Evolutionary conservation across 2,888 invertebrate species (phyloP).

Genomic region (Hemicrepidius hirtus): DNA sequence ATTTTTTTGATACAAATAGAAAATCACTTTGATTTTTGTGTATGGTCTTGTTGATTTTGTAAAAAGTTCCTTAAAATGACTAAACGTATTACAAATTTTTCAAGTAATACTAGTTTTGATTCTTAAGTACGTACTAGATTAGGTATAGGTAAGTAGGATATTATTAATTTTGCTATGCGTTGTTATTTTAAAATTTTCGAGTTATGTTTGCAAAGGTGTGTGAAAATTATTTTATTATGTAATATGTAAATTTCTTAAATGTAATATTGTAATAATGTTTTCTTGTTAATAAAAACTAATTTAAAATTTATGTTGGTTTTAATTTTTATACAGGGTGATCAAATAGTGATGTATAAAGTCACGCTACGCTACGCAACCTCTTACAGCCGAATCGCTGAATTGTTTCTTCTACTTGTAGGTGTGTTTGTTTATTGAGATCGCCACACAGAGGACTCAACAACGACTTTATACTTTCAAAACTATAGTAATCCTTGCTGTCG

Average conservation of each 20-base stretch:
- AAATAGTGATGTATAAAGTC: no score
- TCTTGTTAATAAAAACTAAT: slow-evolving; percentile 48
- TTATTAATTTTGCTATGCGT: slow-evolving; percentile 17
- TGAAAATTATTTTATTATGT: slow-evolving; percentile 26
- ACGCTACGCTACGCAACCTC: no score
- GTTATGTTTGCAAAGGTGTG: slow-evolving; percentile 22
- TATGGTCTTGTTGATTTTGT: not conserved
- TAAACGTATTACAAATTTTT: slow-evolving; percentile 1
- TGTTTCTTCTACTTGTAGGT: no score
- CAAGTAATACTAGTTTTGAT: not conserved
- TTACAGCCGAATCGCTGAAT: no score
- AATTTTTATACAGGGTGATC: no score
- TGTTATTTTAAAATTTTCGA: slow-evolving; percentile 20
- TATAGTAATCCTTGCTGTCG: no score
- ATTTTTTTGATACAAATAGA: not conserved
- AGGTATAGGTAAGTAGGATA: not conserved
- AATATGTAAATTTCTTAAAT: slow-evolving; percentile 34
- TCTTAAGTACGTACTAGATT: not conserved
- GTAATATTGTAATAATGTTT: slow-evolving; percentile 31
- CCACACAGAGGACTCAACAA: no score
- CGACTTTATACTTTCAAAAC: no score
- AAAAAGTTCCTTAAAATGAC: slow-evolving; percentile 16
- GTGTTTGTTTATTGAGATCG: no score
- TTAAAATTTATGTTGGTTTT: not conserved
- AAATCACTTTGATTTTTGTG: no score